Base-by-base conservation (phyloP, 2,797 vertebrate genomes). In the Tenualosa ilisha region DNA sequence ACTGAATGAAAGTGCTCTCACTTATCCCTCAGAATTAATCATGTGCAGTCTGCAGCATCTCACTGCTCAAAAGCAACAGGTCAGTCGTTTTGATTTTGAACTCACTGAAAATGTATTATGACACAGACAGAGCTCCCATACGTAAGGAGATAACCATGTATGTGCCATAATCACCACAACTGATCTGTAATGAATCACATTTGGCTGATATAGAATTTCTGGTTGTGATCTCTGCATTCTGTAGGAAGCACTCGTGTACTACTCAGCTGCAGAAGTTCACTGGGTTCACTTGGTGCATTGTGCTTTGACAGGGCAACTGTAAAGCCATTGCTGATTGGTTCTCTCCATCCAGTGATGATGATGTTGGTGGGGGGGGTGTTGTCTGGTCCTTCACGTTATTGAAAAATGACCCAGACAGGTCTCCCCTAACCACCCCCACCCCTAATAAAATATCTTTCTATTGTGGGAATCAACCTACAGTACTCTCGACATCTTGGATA, bases 1-100 rank as follows among this genome's bases (percentile, higher is more conserved):
- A 46, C 87, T 85, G 87, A 88, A 87, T 90, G 89, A 81, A 56
- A 84, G 82, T 87, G 49, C 26, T 81, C 89, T 89, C 90, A 91
- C 89, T 79, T 84, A 53, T 56, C 68, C 72, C 61, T 79, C 72
- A 84, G 79, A 40, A 40, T 56, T 5, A 79, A 79, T n/a, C 61
- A 84, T 15, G 43, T 84, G n/a, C 53, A 46, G 37, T 50, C 56
- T 84, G n/a, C 72, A 43, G 37, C 51, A 24, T 31, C 24, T 88
- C 37, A 79, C 5, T 75, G 40, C 37, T 17, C 17, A 22, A 43
- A 8, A 20, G 31, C 68, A 43, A 75, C 37, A 43, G 72, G 37
- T 75, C 31, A 75, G 68, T 6, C 17, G 1, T 1, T 3, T 20
- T 59, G n/a, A 24, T 24, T 63, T 59, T 6, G 6, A 59, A 20